Percentiles rank a stretch among this genome's conserved stretches.
These are phyloP conservation scores for Catagonus wagneri DNA, from an alignment of 2,113 vertebrate species.

Conservation along the genomic window DNA sequence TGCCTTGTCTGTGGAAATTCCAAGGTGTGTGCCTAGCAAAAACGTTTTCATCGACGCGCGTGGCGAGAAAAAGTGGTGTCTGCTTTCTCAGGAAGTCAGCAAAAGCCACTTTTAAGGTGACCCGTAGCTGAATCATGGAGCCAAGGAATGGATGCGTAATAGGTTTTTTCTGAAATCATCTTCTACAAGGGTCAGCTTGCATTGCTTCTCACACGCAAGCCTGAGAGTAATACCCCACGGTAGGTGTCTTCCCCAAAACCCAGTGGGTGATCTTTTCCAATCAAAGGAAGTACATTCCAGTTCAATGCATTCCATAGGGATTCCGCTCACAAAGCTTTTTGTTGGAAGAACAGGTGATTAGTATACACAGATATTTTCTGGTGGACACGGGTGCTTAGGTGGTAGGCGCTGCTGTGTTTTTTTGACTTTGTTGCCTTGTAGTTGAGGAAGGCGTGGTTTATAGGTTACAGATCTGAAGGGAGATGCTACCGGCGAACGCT, in stretches of 20 bases:
- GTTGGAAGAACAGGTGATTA: neutral
- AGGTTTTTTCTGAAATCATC: neutral
- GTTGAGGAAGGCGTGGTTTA: neutral
- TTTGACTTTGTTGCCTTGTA: rapidly evolving
- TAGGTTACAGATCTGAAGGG: neutral
- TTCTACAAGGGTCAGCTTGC: neutral
- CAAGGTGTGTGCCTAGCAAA: neutral
- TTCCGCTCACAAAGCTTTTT: neutral
- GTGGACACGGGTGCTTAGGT: neutral
- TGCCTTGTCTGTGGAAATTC: neutral
- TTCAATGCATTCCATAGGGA: too few relatives aligned
- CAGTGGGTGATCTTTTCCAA: neutral
- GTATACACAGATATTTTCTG: neutral
- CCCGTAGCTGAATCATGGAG: neutral
- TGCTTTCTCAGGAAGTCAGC: neutral
- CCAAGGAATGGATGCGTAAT: rapidly evolving
- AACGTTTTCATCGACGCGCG: neutral
- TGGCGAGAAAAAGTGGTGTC: neutral
- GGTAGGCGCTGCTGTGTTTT: too few relatives aligned
- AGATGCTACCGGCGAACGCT: too few relatives aligned
- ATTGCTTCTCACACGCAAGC: neutral
- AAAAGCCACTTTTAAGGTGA: neutral
- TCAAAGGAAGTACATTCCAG: neutral
- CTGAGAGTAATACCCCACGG: neutral
- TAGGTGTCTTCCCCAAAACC: neutral